Evolutionary conservation across 2,113 vertebrate species (phyloP), one percentile per base, ranked within the genome.

Genomic region (Geothlypis trichas): DNA sequence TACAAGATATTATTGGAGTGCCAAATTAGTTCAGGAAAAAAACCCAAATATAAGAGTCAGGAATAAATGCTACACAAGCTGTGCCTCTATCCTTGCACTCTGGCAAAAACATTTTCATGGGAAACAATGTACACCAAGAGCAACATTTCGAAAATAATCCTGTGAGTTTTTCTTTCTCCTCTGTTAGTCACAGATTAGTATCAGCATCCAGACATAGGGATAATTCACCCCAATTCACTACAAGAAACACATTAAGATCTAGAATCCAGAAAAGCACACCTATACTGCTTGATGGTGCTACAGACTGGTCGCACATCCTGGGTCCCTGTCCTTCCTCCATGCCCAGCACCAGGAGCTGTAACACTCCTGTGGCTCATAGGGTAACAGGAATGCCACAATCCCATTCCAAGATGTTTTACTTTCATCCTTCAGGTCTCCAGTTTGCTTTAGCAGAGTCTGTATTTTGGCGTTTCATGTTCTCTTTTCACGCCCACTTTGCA

Each of bases 261-360:
- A 37, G n/a, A 61, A 62, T 14, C 11, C 62, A 44, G 26, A 57
- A 28, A 84, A 72, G 42, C 4, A 83, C 8, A 30, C 2, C 1
- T 2, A 5, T 33, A 35, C 20, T 2, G 1, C 28, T n/a, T 20
- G 37, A 1, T 3, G 7, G 39, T 39, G 65, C 20, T 46, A 41
- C 11, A 41, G 54, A 52, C 9, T 19, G 10, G 3, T 5, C 7
- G 2, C 15, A 35, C 28, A 46, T 55, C 57, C 41, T 42, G 19
- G 5, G 19, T 69, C 2, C 22, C 15, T 46, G n/a, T 24, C 24
- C 41, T 39, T 75, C 33, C 66, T 58, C 59, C 7, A 4, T 4
- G 19, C 26, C 11, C 74, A 77, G 22, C 13, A 52, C 9, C 27
- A 77, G 31, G 18, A 91, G 54, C 23, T 51, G 13, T 44, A 84